A percentile compares a stretch with the other conserved stretches of the same genome.
phyloP scores from a whole-genome alignment of 2,797 vertebrate species.

The Sternarchorhynchus goeldii region DNA sequence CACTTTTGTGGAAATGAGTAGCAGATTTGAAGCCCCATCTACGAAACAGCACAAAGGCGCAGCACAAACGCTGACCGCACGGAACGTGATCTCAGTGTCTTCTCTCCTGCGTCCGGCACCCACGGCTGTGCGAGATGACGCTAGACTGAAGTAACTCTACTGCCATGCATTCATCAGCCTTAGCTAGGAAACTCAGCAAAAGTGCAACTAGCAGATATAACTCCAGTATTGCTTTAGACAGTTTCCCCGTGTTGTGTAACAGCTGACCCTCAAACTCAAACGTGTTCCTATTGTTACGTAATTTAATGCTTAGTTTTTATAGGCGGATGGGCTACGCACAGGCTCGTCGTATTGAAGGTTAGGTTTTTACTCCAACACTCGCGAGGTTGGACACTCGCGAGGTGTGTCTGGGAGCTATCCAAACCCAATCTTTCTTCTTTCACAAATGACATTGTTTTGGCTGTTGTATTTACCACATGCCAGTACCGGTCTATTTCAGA shows the following conservation, averaged over 20 bases:
- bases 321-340: constrained; percentile 6
- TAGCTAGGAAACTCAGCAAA: too few relatives aligned
- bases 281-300: constrained; percentile 4
- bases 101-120: too few relatives aligned
- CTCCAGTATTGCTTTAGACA: constrained; percentile 1
- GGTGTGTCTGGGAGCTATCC: constrained; percentile 28
- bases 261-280: constrained; percentile 14
- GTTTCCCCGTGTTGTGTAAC: constrained; percentile 10
- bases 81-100: too few relatives aligned
- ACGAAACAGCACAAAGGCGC: too few relatives aligned
- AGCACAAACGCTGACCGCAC: too few relatives aligned
- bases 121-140: too few relatives aligned
- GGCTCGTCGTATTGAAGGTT: constrained; percentile 26
- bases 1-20: background rate
- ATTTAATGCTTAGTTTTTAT: constrained; percentile 16
- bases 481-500: constrained; percentile 42
- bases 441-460: constrained; percentile 46
- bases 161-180: too few relatives aligned
- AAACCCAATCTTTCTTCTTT: constrained; percentile 29
- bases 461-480: constrained; percentile 39
- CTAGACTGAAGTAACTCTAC: too few relatives aligned
- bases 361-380: constrained; percentile 29
- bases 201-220: background rate
- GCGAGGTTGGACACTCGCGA: constrained; percentile 23
- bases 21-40: background rate